phyloP scores from a whole-genome alignment of 2,113 vertebrate species.

The Galbula dea region DNA sequence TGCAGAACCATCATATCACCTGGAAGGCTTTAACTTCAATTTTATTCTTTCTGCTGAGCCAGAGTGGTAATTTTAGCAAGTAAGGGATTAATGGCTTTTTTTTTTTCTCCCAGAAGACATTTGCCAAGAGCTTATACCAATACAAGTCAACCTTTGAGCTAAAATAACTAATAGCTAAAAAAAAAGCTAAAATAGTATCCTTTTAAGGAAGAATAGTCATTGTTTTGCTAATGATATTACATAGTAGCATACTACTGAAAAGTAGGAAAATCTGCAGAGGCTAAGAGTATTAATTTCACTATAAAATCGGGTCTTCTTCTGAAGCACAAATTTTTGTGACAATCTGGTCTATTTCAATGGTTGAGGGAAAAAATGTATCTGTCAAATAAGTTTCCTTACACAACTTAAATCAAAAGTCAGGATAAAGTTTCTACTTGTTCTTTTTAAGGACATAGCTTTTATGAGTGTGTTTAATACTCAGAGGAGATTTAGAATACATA shows the following conservation, averaged over 20 bases:
- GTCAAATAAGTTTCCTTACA: not conserved
- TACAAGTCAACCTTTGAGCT: not conserved
- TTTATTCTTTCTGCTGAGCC: not conserved
- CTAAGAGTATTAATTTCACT: not conserved
- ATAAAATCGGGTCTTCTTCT: not conserved
- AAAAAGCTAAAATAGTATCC: not conserved
- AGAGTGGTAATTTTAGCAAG: not conserved
- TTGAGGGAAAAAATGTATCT: not conserved
- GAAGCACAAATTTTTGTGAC: not conserved
- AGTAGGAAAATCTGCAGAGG: not conserved
- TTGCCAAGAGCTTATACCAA: constrained; percentile 3
- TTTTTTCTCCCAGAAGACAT: not conserved
- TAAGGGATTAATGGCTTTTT: not conserved
- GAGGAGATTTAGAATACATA: constrained; percentile 32
- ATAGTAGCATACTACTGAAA: not conserved
- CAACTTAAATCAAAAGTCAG: not conserved
- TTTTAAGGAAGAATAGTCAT: not conserved
- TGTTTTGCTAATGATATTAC: not conserved
- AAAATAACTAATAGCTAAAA: constrained; percentile 12
- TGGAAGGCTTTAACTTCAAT: not conserved
- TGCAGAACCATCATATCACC: not conserved
- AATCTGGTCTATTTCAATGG: not conserved
- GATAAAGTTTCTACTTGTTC: not conserved
- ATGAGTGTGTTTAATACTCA: constrained; percentile 32
- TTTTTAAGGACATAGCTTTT: constrained; percentile 19